A percentile compares a stretch with the other conserved stretches of the same genome.
phyloP scores from a whole-genome alignment of 1,140 invertebrate species.

The Panagrolaimus sp. region DNA sequence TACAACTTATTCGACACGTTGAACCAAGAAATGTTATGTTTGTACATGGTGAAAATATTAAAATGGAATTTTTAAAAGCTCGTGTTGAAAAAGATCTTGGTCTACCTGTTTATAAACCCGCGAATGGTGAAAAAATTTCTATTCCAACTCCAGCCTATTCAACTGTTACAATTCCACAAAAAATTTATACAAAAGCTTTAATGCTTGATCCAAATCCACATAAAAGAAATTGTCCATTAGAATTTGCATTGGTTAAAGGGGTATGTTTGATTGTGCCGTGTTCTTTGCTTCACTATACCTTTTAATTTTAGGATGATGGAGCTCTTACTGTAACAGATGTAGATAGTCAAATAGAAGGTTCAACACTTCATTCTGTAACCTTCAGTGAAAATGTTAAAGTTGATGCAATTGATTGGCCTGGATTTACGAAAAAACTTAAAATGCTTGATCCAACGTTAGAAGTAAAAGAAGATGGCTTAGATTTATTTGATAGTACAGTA shows the following conservation, averaged over 20 bases:
- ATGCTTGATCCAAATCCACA: neutral
- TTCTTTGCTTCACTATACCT: too few species aligned
- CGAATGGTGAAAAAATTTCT: slow-evolving; percentile 49
- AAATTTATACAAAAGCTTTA: slow-evolving; percentile 38
- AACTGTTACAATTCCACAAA: slow-evolving; percentile 28
- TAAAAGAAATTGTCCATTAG: slow-evolving; percentile 9
- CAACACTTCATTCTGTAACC: neutral
- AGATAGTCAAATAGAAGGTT: neutral
- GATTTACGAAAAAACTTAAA: neutral
- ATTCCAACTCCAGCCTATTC: slow-evolving; percentile 22
- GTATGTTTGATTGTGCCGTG: slow-evolving; percentile 10
- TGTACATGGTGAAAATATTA: slow-evolving; percentile 78
- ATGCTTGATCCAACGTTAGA: neutral
- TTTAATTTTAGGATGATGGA: neutral
- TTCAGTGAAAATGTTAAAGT: slow-evolving; percentile 11
- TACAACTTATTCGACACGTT: slow-evolving; percentile 96
- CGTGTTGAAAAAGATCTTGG: slow-evolving; percentile 51
- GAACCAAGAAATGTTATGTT: slow-evolving; percentile 93
- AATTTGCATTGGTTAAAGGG: neutral
- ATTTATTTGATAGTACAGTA: neutral
- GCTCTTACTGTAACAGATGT: neutral
- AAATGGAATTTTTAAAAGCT: slow-evolving; percentile 67
- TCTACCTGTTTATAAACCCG: slow-evolving; percentile 50
- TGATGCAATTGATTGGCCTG: neutral
- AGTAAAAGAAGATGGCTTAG: slow-evolving; percentile 8